Conservation (phyloP, 2,113 vertebrate genomes). For the Perca flavescens region DNA sequence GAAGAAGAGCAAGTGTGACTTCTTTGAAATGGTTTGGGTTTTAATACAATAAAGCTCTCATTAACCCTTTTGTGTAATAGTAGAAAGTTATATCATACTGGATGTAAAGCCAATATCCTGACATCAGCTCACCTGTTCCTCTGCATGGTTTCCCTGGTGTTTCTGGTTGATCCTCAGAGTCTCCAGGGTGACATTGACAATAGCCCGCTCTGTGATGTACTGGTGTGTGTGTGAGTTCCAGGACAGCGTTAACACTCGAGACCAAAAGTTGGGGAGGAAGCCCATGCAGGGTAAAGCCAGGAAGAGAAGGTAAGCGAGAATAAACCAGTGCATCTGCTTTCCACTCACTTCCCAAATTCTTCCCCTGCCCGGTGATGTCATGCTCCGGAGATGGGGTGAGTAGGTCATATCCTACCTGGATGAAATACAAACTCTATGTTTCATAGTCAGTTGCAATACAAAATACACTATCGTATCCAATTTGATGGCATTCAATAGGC, state of each 20-base stretch:
- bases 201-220: constrained; percentile 87
- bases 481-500: neutral
- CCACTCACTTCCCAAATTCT: constrained; percentile 19
- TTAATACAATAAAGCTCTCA: neutral
- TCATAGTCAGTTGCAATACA: neutral
- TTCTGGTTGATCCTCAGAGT: constrained; percentile 60
- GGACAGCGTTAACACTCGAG: constrained; percentile 83
- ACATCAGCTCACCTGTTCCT: constrained; percentile 62
- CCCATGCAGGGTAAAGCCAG: constrained; percentile 65
- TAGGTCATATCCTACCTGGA: constrained; percentile 37
- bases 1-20: neutral
- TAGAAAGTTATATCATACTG: neutral
- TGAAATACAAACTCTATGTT: neutral
- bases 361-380: constrained; percentile 38
- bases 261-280: constrained; percentile 92
- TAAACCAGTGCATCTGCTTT: constrained; percentile 34
- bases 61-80: neutral
- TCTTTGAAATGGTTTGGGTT: neutral
- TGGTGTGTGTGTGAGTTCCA: constrained; percentile 89
- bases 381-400: constrained; percentile 10
- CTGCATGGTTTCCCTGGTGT: constrained; percentile 20
- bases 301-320: constrained; percentile 68
- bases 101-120: neutral
- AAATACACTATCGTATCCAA: neutral
- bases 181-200: constrained; percentile 85